These are phyloP conservation scores for Morone chrysops DNA, from an alignment of 2,113 vertebrate species.

Conservation along the genomic window DNA sequence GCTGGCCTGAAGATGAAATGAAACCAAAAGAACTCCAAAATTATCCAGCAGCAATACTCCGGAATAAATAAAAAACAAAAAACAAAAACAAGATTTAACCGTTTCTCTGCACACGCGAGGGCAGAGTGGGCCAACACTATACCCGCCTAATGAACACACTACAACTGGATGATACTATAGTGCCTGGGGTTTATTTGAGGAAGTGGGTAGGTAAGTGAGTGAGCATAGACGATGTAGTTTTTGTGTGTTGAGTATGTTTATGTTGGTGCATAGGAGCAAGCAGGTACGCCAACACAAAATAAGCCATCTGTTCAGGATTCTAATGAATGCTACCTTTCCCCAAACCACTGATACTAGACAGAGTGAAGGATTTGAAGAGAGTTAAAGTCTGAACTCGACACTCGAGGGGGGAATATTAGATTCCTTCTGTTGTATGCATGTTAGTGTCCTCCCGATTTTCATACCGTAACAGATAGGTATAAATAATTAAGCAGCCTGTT, in stretches of 20 bases:
- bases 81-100: slow-evolving; percentile 23
- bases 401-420: slow-evolving; percentile 66
- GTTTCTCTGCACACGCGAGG: slow-evolving; percentile 47
- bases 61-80: not conserved
- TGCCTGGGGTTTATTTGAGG: slow-evolving; percentile 42
- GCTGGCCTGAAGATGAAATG: slow-evolving; percentile 28
- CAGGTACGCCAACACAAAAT: slow-evolving; percentile 37
- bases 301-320: slow-evolving; percentile 64
- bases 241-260: slow-evolving; percentile 1
- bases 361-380: slow-evolving; percentile 56
- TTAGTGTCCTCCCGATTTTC: slow-evolving; percentile 69
- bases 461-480: slow-evolving; percentile 73
- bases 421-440: slow-evolving; percentile 69
- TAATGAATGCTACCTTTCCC: slow-evolving; percentile 3
- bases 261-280: slow-evolving; percentile 21
- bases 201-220: slow-evolving; percentile 23
- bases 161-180: slow-evolving; percentile 31
- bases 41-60: slow-evolving; percentile 26
- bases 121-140: slow-evolving; percentile 52
- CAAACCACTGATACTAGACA: slow-evolving; percentile 43
- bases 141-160: slow-evolving; percentile 53
- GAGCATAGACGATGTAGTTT: slow-evolving; percentile 24
- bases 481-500: slow-evolving; percentile 80
- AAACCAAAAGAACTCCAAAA: slow-evolving; percentile 47
- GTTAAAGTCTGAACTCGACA: slow-evolving; percentile 61